phyloP scores from a whole-genome alignment of 2,113 vertebrate species.

The Neodon shergylaensis region DNA sequence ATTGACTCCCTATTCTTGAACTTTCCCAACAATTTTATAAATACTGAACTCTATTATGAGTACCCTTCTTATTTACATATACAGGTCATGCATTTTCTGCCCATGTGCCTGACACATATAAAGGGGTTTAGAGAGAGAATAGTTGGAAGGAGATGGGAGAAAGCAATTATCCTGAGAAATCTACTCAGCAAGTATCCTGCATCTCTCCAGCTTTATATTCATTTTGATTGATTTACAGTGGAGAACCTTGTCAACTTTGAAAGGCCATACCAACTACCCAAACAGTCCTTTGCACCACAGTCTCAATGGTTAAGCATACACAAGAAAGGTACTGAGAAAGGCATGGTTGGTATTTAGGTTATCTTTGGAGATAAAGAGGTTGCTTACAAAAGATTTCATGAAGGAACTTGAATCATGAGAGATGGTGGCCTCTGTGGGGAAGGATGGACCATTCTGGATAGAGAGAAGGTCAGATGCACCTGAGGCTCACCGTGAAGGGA shows the following conservation, averaged over 20 bases:
- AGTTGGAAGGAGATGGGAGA: neutral
- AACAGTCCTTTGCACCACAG: neutral
- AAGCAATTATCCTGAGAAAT: neutral
- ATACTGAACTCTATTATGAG: neutral
- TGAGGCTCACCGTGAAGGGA: neutral
- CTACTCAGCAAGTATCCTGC: neutral
- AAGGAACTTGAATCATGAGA: neutral
- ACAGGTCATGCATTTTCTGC: neutral
- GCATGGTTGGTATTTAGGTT: neutral
- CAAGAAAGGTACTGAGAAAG: neutral
- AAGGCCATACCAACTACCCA: neutral
- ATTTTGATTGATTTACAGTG: neutral
- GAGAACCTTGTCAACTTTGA: neutral
- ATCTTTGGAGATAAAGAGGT: neutral
- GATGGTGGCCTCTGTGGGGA: neutral
- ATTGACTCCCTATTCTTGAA: neutral
- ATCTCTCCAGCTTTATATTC: neutral
- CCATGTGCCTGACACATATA: neutral
- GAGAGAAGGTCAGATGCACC: neutral
- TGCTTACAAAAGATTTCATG: neutral
- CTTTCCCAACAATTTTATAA: neutral
- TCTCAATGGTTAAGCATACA: neutral
- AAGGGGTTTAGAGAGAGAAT: neutral
- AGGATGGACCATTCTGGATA: accelerated
- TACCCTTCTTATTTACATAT: neutral